Percentiles rank a stretch among this genome's conserved stretches.
These are phyloP conservation scores for Brachylomia viminalis DNA, from an alignment of 2,888 invertebrate species.

Conservation along the genomic window DNA sequence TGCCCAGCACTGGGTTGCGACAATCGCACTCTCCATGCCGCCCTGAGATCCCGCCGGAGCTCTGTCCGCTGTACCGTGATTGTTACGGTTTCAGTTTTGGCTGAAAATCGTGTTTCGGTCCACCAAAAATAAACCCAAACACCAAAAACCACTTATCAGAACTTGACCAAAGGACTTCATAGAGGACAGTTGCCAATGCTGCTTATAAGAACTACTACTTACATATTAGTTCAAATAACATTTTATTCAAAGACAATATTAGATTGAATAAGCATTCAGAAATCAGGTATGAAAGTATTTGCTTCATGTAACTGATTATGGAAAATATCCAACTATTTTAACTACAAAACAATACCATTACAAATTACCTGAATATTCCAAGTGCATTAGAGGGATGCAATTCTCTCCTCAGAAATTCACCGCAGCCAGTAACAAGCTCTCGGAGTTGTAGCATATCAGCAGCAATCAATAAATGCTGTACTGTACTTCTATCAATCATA, in stretches of 20 bases:
- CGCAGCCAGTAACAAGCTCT: conserved; percentile 95
- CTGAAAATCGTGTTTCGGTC: too few species aligned
- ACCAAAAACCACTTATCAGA: too few species aligned
- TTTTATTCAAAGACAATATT: background rate
- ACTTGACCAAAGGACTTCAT: too few species aligned
- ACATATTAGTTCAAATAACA: background rate
- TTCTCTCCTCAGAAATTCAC: conserved; percentile 95
- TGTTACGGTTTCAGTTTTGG: too few species aligned
- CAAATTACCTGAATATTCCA: conserved; percentile 93
- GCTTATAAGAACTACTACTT: too few species aligned
- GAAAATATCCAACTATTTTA: background rate
- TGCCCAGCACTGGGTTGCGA: too few species aligned
- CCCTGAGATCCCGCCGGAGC: too few species aligned
- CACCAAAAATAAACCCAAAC: too few species aligned
- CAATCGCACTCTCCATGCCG: too few species aligned
- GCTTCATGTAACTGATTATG: background rate
- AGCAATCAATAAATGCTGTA: conserved; percentile 96
- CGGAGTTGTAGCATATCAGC: conserved; percentile 97
- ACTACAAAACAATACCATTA: conserved; percentile 1
- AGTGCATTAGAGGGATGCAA: conserved; percentile 96
- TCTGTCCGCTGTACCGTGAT: too few species aligned
- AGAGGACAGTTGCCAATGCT: too few species aligned
- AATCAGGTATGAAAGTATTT: background rate
- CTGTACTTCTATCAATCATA: conserved; percentile 93
- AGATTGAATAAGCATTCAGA: background rate